Evolutionary conservation across 2,797 vertebrate genomes (phyloP).

Genomic region (Muraenolepis orangiensis): DNA sequence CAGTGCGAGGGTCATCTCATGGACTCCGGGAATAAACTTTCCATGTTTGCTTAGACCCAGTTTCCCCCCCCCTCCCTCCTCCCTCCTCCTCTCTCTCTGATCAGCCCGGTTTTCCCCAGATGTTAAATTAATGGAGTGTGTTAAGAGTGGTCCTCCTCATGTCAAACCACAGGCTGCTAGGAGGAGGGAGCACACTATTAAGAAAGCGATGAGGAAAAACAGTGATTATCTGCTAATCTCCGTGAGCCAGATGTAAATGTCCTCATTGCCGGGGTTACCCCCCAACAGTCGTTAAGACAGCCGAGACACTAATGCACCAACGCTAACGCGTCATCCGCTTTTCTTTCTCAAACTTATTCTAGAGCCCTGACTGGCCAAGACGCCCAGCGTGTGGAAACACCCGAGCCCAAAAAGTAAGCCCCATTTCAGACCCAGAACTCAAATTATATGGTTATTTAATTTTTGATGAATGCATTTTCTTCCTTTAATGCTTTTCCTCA

Average conservation of each 20-base stretch:
- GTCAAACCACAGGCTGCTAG: conserved; percentile 56
- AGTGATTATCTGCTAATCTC: conserved; percentile 57
- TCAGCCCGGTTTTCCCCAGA: conserved; percentile 47
- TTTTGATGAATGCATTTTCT: not conserved
- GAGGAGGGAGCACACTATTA: conserved; percentile 52
- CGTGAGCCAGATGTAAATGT: conserved; percentile 49
- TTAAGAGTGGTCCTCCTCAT: conserved; percentile 55
- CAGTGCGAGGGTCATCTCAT: not conserved
- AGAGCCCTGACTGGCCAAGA: conserved; percentile 38
- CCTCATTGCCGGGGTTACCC: conserved; percentile 27
- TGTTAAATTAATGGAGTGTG: conserved; percentile 64
- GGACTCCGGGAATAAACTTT: conserved; percentile 47
- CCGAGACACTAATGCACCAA: not conserved
- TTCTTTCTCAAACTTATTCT: conserved; percentile 38
- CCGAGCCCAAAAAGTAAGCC: conserved; percentile 71
- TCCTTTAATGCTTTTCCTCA: not conserved
- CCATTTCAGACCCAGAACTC: not conserved
- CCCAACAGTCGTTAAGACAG: conserved; percentile 20
- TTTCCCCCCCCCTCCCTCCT: conserved; percentile 30
- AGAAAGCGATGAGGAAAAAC: conserved; percentile 38
- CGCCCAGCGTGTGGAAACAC: conserved; percentile 29
- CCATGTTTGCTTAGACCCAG: conserved; percentile 46
- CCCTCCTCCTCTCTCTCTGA: conserved; percentile 32
- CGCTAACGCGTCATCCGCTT: conserved; percentile 28
- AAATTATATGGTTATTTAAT: not conserved